Conservation (phyloP, 92 coral and sea anemone species). For the Parazoanthus atlanticus region DNA sequence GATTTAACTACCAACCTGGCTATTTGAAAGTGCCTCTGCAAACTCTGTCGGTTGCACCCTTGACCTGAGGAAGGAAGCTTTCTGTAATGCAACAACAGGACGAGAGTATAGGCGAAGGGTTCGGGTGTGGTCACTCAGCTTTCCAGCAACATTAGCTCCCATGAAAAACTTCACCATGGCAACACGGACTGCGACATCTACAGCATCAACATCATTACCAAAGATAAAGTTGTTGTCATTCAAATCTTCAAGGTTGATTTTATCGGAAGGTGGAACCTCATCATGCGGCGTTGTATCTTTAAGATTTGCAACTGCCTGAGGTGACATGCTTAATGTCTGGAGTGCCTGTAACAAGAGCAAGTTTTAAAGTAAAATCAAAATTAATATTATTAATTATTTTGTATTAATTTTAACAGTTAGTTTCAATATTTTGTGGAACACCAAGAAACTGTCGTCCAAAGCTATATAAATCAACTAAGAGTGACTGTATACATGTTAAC, state of each 20-base stretch:
- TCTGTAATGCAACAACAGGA: conserved; percentile 96
- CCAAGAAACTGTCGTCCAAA: no score
- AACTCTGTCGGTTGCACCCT: conserved; percentile 83
- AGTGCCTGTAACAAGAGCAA: conserved; percentile 72
- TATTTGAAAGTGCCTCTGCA: conserved; percentile 78
- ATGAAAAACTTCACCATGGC: conserved; percentile 95
- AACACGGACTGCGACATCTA: conserved; percentile 94
- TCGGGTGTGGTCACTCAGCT: conserved; percentile 87
- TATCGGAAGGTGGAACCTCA: conserved; percentile 25
- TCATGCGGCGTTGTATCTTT: conserved; percentile 55
- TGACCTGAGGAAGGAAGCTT: conserved; percentile 85
- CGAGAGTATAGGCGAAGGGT: conserved; percentile 90
- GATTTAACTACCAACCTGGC: conserved; percentile 70
- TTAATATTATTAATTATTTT: no score
- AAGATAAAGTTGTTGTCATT: conserved; percentile 62
- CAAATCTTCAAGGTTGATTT: conserved; percentile 44
- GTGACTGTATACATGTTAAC: no score
- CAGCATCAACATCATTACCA: conserved; percentile 96
- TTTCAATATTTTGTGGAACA: no score
- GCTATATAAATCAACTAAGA: no score
- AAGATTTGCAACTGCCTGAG: conserved; percentile 78
- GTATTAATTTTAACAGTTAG: no score
- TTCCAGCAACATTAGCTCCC: conserved; percentile 76
- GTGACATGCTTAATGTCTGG: conserved; percentile 88
- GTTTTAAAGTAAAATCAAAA: not conserved